These are phyloP conservation scores for Athalia rosae DNA, from an alignment of 2,888 invertebrate genomes.

Conservation along the genomic window DNA sequence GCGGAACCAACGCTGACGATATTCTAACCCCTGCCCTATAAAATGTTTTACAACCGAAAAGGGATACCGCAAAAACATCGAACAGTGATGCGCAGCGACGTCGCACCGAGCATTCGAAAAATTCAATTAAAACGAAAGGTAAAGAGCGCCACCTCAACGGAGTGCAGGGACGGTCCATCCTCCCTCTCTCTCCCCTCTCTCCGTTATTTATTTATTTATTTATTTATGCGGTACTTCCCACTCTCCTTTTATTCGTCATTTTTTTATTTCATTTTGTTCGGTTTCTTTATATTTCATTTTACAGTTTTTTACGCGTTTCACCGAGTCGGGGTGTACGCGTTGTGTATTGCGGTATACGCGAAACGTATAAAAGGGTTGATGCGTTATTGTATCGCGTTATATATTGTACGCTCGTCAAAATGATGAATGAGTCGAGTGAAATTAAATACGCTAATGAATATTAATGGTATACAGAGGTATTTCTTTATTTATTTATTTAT, in stretches of 20 bases:
- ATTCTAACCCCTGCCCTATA: constrained; percentile 39
- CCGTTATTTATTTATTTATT: too few species aligned
- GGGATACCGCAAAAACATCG: constrained; percentile 37
- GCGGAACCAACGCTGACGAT: constrained; percentile 35
- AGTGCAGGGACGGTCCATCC: too few species aligned
- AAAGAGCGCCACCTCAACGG: constrained; percentile 6
- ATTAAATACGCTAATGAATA: constrained; percentile 28
- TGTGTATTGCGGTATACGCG: neutral
- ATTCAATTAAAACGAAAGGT: constrained; percentile 36
- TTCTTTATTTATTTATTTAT: neutral
- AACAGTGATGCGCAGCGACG: constrained; percentile 13
- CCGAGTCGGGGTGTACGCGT: neutral
- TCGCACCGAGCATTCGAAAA: constrained; percentile 17
- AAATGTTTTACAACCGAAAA: constrained; percentile 40
- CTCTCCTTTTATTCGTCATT: neutral
- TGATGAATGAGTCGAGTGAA: constrained; percentile 24
- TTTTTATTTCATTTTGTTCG: neutral
- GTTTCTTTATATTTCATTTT: neutral
- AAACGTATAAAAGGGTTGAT: constrained; percentile 13
- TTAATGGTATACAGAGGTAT: constrained; percentile 32
- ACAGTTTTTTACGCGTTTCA: neutral
- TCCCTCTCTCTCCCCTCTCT: too few species aligned
- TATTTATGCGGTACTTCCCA: too few species aligned
- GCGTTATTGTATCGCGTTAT: constrained; percentile 2
- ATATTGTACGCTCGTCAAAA: constrained; percentile 6